phyloP scores from a whole-genome alignment of 2,797 vertebrate genomes.

The Heterohyrax brucei region DNA sequence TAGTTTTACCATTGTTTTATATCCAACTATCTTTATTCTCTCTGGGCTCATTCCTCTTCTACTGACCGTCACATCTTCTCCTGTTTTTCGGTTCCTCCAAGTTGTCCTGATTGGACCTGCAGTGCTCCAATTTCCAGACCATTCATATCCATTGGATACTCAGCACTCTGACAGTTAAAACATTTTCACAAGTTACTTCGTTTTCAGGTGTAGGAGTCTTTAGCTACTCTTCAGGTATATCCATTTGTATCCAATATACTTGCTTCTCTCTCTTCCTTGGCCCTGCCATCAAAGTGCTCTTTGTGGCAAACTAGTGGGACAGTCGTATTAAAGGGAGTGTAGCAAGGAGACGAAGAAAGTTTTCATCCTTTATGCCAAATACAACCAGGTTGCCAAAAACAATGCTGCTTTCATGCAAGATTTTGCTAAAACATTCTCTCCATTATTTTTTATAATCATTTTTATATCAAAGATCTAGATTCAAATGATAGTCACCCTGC shows the following conservation, averaged over 20 bases:
- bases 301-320: background rate
- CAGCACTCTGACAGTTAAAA: background rate
- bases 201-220: background rate
- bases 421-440: slow-evolving; percentile 1
- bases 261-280: background rate
- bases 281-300: background rate
- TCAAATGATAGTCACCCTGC: background rate
- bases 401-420: background rate
- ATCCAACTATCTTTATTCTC: background rate
- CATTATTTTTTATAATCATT: background rate
- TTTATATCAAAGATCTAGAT: slow-evolving; percentile 64
- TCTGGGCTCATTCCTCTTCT: background rate
- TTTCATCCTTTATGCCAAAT: background rate
- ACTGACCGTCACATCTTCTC: background rate
- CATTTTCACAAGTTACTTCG: background rate
- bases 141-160: background rate
- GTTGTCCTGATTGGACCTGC: background rate
- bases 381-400: background rate
- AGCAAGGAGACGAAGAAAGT: background rate
- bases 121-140: background rate
- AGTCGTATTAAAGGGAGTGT: background rate
- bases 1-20: background rate
- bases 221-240: background rate
- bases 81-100: background rate
- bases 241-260: background rate